Evolutionary conservation across 2,888 invertebrate genomes (phyloP), one percentile per base, ranked within the genome.

Genomic region (Heteropelma amictum): DNA sequence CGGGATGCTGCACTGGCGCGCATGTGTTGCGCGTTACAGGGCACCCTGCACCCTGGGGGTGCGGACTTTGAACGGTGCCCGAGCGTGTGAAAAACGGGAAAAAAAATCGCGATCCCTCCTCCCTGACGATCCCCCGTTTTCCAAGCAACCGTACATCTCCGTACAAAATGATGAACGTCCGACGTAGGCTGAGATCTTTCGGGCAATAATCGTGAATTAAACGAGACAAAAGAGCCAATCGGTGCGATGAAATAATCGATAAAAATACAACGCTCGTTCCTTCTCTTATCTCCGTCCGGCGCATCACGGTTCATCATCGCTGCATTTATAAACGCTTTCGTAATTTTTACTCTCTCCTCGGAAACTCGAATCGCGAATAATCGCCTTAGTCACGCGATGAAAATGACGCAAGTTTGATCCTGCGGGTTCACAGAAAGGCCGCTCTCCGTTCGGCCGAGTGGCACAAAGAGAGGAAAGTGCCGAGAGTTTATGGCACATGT

Each of bases 331-430:
- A 33, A 21, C 3, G 10, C 28, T n/a, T 19, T 12, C 12, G 12
- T 33, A 21, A 6, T n/a, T 14, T 47, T 26, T 6, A n/a, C 56
- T 17, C 51, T 28, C 28, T 38, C 35, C 33, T 42, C 17, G 56
- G 54, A 42, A 73, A 73, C 51, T 63, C 42, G 49, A 68, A 67
- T 21, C 54, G 45, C 33, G 26, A 30, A 33, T 68, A 68, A 73
- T 73, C 49, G 63, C 73, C 68, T 58, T 58, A 63, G 68, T 73
- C 72, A 73, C 68, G 72, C 72, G 63, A 73, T 56, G 61, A 56
- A 56, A 47, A 63, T 61, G 63, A 58, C 56, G 61, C 61, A 68
- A 73, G n/a, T 45, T 54, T 40, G 45, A 51, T 65, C 68, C 51
- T 61, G 33, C n/a, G n/a, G 23, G 35, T 49, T 38, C 40, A 38